A percentile compares a stretch with the other conserved stretches of the same genome.
Evolutionary conservation across 2,113 vertebrate genomes (phyloP).

Genomic region (Calidris pygmaea): DNA sequence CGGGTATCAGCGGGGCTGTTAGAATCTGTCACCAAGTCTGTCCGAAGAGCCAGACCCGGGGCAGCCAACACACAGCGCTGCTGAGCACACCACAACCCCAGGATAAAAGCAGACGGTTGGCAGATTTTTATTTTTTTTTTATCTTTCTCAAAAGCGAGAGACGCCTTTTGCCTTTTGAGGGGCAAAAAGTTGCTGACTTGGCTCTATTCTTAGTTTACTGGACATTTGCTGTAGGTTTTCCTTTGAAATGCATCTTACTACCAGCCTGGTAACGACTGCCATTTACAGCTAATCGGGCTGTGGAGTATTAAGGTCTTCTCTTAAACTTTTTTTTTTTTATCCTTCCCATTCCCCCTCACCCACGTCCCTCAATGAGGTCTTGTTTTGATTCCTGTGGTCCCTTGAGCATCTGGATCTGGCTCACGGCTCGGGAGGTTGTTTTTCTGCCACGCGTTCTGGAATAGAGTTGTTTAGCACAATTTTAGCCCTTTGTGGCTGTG

Average conservation of each 20-base stretch:
- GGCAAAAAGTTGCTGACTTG: background rate
- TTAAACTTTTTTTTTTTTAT: background rate
- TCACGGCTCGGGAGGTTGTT: constrained; percentile 8
- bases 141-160: background rate
- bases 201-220: background rate
- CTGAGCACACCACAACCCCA: background rate
- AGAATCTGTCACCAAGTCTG: background rate
- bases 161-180: background rate
- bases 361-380: background rate
- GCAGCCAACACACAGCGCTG: background rate
- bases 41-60: background rate
- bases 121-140: background rate
- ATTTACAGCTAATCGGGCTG: background rate
- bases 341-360: background rate
- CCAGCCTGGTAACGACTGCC: background rate
- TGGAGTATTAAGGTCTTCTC: background rate
- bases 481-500: constrained; percentile 28
- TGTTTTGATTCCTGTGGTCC: constrained; percentile 32
- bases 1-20: background rate
- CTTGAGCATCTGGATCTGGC: constrained; percentile 36
- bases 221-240: background rate
- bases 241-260: background rate
- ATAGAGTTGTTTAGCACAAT: constrained; percentile 34
- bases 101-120: background rate
- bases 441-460: background rate